Evolutionary conservation across 2,888 invertebrate species (phyloP).

Genomic region (Cenopis cana): DNA sequence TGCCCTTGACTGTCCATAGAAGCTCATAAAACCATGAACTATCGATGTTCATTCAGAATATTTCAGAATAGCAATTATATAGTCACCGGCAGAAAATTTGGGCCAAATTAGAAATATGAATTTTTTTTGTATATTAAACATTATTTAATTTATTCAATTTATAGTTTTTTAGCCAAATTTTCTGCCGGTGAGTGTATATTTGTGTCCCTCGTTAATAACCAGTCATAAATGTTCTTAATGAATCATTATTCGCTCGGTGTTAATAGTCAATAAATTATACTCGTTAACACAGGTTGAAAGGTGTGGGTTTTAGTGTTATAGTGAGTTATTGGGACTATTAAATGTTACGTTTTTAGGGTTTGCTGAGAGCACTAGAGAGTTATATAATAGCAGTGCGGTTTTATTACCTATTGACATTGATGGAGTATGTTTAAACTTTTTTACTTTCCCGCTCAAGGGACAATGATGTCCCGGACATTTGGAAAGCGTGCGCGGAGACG

Average conservation of each 20-base stretch:
- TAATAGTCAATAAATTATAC: constrained; percentile 58
- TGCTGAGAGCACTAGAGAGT: background rate
- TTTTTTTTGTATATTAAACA: no score
- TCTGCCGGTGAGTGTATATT: no score
- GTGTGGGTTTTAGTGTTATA: constrained; percentile 39
- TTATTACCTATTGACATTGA: constrained; percentile 14
- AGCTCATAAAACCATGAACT: background rate
- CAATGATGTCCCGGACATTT: no score
- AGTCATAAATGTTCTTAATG: constrained; percentile 59
- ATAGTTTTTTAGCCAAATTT: no score
- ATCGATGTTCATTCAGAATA: background rate
- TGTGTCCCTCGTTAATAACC: constrained; percentile 51
- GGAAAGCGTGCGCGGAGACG: no score
- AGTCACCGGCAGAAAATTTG: no score
- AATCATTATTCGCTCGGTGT: constrained; percentile 55
- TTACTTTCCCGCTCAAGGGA: no score
- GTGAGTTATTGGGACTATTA: constrained; percentile 41
- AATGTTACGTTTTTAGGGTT: constrained; percentile 36
- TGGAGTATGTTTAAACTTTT: background rate
- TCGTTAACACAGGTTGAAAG: constrained; percentile 49
- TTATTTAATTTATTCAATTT: no score
- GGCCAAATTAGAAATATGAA: no score
- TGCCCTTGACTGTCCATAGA: background rate
- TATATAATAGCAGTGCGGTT: background rate
- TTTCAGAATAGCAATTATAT: constrained; percentile 1